phyloP scores from a whole-genome alignment of 2,113 vertebrate genomes.

The Hiodon alosoides region DNA sequence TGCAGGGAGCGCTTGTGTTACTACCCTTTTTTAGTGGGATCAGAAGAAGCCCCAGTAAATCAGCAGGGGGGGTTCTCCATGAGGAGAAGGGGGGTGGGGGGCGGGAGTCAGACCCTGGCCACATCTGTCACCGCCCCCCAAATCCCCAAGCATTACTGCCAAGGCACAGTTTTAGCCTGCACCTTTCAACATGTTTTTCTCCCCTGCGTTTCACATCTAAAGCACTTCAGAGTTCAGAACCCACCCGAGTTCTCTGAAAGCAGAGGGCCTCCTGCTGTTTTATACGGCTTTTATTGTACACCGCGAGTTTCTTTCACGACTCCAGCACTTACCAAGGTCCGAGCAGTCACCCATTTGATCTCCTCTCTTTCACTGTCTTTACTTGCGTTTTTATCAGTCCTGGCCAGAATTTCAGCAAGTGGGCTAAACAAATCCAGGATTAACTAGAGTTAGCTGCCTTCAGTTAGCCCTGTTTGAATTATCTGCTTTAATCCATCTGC shows the following conservation, averaged over 20 bases:
- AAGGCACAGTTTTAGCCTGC: conserved; percentile 21
- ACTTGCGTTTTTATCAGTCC: conserved; percentile 50
- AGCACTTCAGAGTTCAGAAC: conserved; percentile 32
- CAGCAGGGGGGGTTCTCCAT: conserved; percentile 48
- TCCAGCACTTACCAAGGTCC: conserved; percentile 44
- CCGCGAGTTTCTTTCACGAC: conserved; percentile 44
- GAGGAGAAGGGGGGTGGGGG: conserved; percentile 42
- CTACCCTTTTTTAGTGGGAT: conserved; percentile 52
- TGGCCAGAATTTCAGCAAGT: conserved; percentile 16
- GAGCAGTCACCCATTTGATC: conserved; percentile 55
- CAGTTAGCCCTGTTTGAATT: background rate
- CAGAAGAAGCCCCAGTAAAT: conserved; percentile 49
- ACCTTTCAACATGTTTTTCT: conserved; percentile 29
- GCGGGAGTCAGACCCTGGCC: conserved; percentile 46
- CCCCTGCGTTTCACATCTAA: conserved; percentile 39
- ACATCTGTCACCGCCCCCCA: conserved; percentile 38
- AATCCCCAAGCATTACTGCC: conserved; percentile 21
- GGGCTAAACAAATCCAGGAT: conserved; percentile 29
- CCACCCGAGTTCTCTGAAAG: conserved; percentile 52
- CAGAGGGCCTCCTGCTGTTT: conserved; percentile 52
- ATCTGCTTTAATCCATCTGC: no score
- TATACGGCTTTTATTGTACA: conserved; percentile 58
- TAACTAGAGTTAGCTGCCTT: background rate
- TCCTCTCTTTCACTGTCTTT: conserved; percentile 50
- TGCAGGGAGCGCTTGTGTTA: conserved; percentile 41